Percentiles rank a stretch among this genome's conserved stretches.
phyloP scores from a whole-genome alignment of 2,113 vertebrate species.

The Hemicordylus capensis region DNA sequence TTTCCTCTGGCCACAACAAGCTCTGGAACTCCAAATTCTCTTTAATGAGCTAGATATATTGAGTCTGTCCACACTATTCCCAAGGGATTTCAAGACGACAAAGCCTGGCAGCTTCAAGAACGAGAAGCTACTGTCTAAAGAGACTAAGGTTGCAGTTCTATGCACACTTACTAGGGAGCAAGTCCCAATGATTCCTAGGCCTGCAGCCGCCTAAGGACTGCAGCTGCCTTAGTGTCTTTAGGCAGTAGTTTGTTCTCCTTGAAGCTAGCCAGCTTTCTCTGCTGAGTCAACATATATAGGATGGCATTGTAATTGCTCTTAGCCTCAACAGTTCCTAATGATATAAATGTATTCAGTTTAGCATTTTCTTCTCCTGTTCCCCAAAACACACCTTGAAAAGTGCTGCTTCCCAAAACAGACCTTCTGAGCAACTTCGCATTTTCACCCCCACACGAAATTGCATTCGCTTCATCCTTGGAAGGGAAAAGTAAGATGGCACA shows the following conservation, averaged over 20 bases:
- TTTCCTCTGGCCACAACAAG: neutral
- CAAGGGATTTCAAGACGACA: neutral
- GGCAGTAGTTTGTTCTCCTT: too few species aligned
- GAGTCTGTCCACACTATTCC: rapidly evolving
- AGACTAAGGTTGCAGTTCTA: neutral
- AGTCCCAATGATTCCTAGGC: too few species aligned
- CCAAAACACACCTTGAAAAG: neutral
- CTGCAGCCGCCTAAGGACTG: too few species aligned
- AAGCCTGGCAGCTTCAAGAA: neutral
- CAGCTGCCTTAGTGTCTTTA: too few species aligned
- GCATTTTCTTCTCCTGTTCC: rapidly evolving
- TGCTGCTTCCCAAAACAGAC: constrained; percentile 7
- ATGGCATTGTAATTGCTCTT: neutral
- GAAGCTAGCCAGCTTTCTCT: too few species aligned
- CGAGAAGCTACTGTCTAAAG: neutral
- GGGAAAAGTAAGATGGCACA: constrained; percentile 59
- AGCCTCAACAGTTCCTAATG: neutral
- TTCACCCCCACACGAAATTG: neutral
- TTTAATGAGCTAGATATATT: too few species aligned
- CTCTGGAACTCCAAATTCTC: neutral
- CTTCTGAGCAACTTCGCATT: rapidly evolving
- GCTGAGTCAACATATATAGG: neutral
- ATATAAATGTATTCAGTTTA: constrained; percentile 29
- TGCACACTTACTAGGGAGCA: too few species aligned
- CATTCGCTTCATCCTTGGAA: constrained; percentile 25